Base-by-base conservation (phyloP, 2,797 vertebrate genomes). In the Hydrophis major region DNA sequence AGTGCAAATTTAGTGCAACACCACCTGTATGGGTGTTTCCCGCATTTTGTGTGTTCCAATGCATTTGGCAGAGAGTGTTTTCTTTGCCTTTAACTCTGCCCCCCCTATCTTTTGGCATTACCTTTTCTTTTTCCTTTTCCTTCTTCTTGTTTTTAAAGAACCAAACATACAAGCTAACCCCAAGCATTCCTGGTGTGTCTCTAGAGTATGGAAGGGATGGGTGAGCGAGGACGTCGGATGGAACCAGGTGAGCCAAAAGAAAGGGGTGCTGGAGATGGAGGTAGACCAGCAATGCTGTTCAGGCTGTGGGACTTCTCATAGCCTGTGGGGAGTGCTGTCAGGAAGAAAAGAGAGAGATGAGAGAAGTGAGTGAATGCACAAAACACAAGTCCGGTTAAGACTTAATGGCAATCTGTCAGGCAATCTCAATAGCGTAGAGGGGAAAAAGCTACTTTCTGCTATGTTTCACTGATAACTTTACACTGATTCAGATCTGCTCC, bases 251-350 rank as follows among this genome's bases (percentile, higher is more conserved):
- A 98, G 97, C 98, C 98, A 94, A 97, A 99, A 86, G 98, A 98
- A 0, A 98, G 96, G 94, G 98, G 98, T 95, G 98, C 98, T 92
- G 98, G 98, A 94, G 98, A 98, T 57, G 99, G 98, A 95, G 98
- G 98, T 95, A 99, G 97, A 83, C 53, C 93, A 16, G 60, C 98
- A 98, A 99, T 99, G 98, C 98, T 99, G 98, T 97, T 99, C 94
- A 99, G 98, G 97, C 99, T 99, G 96, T 98, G 98, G 96, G 99
- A 99, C 97, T 99, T 99, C 97, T 99, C 99, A 55, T 99, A 98
- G 97, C 98, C 98, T 88, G 98, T 90, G 94, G 90, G 91, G 90
- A 93, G 88, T 53, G 86, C 94, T 91, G 89, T 94, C 61, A 94
- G 94, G 88, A 94, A 93, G 93, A 22, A 93, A 92, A 91, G 96